These are phyloP conservation scores for Arnoldichthys spilopterus DNA, from an alignment of 2,797 vertebrate species.

Conservation along the genomic window DNA sequence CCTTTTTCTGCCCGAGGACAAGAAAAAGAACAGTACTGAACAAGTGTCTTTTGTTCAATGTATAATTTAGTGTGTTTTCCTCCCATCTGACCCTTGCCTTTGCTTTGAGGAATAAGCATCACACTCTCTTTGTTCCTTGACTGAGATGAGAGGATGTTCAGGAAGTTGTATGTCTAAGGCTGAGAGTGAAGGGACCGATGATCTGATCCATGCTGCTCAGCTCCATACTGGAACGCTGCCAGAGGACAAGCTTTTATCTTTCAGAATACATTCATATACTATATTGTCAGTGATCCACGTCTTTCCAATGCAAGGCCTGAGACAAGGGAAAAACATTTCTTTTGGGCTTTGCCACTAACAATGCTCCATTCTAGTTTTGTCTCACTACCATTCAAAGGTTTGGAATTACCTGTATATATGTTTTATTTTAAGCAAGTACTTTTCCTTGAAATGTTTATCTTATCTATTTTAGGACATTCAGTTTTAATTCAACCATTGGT, in stretches of 20 bases:
- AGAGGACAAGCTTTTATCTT: not conserved
- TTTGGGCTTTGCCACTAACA: not conserved
- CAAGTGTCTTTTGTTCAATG: slow-evolving; percentile 21
- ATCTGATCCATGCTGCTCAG: slow-evolving; percentile 10
- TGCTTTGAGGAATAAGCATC: not conserved
- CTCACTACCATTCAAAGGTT: not conserved
- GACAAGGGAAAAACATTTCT: not conserved
- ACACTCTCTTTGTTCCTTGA: not conserved
- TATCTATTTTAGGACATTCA: too few relatives aligned
- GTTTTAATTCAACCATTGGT: too few relatives aligned
- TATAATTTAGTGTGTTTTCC: slow-evolving; percentile 2
- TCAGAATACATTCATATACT: not conserved
- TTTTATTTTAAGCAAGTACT: too few relatives aligned
- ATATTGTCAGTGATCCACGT: not conserved
- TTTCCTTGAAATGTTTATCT: too few relatives aligned
- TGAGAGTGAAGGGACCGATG: not conserved
- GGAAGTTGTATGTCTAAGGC: slow-evolving; percentile 5
- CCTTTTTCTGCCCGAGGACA: slow-evolving; percentile 35
- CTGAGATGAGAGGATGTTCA: slow-evolving; percentile 17
- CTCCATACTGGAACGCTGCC: not conserved
- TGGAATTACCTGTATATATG: too few relatives aligned
- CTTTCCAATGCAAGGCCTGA: not conserved
- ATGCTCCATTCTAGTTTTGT: not conserved
- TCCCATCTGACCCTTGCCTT: not conserved
- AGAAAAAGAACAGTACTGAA: not conserved